Evolutionary conservation across 2,888 invertebrate genomes (phyloP).

Genomic region (Caenorhabditis imperialis): DNA sequence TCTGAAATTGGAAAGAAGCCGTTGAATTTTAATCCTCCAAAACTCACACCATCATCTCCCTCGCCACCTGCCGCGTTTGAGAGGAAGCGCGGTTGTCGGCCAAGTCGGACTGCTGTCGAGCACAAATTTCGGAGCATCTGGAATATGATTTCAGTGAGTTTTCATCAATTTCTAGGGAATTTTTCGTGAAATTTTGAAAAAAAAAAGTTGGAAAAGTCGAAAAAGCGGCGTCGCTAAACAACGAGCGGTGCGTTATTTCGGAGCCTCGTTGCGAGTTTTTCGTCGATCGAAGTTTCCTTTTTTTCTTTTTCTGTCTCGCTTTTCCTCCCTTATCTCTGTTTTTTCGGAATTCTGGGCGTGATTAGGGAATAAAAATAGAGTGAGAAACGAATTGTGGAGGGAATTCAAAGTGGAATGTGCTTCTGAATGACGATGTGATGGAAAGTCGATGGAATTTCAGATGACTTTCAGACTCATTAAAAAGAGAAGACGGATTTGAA

Average conservation of each 20-base stretch:
- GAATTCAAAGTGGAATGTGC: too few species aligned
- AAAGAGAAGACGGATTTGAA: too few species aligned
- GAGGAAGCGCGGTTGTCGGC: constrained; percentile 18
- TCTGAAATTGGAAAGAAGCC: constrained; percentile 37
- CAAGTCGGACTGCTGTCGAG: constrained; percentile 30
- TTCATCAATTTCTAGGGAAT: background rate
- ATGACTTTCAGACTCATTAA: too few species aligned
- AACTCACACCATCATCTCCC: constrained; percentile 29
- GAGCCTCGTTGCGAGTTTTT: constrained; percentile 30
- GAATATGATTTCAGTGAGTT: constrained; percentile 4
- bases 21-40: constrained; percentile 1
- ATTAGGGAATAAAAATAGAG: background rate
- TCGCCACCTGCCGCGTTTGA: constrained; percentile 17
- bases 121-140: constrained; percentile 41
- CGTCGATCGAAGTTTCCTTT: constrained; percentile 20
- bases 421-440: too few species aligned
- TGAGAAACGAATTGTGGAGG: background rate
- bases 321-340: constrained; percentile 11
- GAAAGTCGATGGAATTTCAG: too few species aligned
- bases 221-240: constrained; percentile 11
- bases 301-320: background rate
- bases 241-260: constrained; percentile 24
- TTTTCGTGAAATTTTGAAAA: background rate
- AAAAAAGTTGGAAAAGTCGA: constrained; percentile 5
- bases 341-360: background rate